Evolutionary conservation across 2,113 vertebrate species (phyloP).

Genomic region (Vulpes ferrilata): DNA sequence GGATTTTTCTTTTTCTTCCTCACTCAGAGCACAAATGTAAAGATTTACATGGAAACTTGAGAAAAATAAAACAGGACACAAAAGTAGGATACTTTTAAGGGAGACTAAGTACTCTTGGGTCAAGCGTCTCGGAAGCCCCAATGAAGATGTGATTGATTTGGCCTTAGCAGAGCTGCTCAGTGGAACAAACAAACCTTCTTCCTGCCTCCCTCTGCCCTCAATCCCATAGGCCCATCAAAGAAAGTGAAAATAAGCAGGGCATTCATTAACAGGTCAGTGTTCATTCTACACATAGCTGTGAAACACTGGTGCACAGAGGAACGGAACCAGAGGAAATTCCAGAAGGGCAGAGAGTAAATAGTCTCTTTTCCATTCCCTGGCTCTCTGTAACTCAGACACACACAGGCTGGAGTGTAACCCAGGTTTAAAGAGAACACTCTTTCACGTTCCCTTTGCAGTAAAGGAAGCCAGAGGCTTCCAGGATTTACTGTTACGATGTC

Average conservation of each 20-base stretch:
- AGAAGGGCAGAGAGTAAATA: conserved; percentile 63
- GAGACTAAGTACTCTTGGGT: neutral
- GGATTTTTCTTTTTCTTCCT: neutral
- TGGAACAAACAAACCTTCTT: conserved; percentile 54
- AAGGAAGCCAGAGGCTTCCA: conserved; percentile 59
- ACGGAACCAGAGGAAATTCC: conserved; percentile 65
- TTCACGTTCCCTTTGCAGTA: conserved; percentile 36
- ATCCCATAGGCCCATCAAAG: conserved; percentile 62
- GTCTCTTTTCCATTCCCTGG: conserved; percentile 36
- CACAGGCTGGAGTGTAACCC: conserved; percentile 41
- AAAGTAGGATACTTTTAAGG: conserved; percentile 20
- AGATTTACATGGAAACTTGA: conserved; percentile 24
- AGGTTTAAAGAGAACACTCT: conserved; percentile 45
- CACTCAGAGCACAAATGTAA: conserved; percentile 22
- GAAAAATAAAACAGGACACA: neutral
- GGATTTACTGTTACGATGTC: conserved; percentile 23
- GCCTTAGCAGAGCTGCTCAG: neutral
- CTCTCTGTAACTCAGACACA: conserved; percentile 46
- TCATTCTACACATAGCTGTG: conserved; percentile 51
- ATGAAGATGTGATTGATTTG: conserved; percentile 19
- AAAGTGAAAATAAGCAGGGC: conserved; percentile 67
- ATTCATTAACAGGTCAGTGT: conserved; percentile 70
- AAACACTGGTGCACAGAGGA: conserved; percentile 58
- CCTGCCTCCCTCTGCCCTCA: neutral
- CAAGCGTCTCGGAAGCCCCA: neutral